Conservation (phyloP, 2,888 invertebrate species). For the Loripinus fragilis region DNA sequence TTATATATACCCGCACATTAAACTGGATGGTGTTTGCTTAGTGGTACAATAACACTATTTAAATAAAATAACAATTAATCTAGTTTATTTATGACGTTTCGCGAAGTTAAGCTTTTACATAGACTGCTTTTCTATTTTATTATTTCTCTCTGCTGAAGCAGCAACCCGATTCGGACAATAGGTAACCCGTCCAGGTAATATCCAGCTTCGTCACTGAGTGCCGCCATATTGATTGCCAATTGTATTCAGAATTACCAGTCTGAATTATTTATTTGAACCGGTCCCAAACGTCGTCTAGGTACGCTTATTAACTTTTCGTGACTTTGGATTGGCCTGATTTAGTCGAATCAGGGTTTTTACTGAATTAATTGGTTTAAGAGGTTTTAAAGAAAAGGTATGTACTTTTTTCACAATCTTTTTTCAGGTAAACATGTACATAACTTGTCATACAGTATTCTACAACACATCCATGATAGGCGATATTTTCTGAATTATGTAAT, state of each 20-base stretch:
- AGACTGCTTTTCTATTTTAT: neutral
- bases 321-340: neutral
- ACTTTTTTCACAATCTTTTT: no score
- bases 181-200: neutral
- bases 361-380: no score
- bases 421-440: no score
- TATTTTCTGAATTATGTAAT: no score
- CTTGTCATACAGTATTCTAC: no score
- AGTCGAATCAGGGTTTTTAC: neutral
- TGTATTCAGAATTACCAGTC: neutral
- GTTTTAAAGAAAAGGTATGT: no score
- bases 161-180: no score
- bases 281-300: neutral
- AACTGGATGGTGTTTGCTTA: no score
- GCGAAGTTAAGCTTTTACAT: neutral
- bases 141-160: no score
- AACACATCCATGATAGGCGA: no score
- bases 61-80: neutral
- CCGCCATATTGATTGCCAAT: slow-evolving; percentile 8
- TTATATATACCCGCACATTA: no score
- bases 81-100: neutral
- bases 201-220: neutral
- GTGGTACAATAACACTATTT: neutral
- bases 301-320: neutral
- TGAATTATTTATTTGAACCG: neutral